Evolutionary conservation across 1,140 invertebrate genomes (phyloP), one percentile per base, ranked within the genome.

Genomic region (Anastatus disparis): DNA sequence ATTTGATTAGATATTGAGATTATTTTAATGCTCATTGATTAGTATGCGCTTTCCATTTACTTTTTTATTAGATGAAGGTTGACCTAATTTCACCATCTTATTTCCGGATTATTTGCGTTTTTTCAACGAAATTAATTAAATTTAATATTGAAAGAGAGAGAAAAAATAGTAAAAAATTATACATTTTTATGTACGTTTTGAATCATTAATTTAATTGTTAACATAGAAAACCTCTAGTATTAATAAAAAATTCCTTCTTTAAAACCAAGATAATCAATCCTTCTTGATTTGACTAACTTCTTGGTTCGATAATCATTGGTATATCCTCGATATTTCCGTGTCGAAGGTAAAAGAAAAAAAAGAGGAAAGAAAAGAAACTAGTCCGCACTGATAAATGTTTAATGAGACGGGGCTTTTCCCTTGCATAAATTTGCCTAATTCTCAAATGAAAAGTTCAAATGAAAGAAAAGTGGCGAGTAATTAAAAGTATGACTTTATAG

Each of bases 351-450:
- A 24, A 31, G 27, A 31, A 26, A 2, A 12, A n/a, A 13, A 27
- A 2, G 6, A 22, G 35, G 20, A 27, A 17, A 10, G 24, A 27
- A 13, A 20, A 20, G 7, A 42, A 1, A 10, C 10, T 4, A n/a
- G n/a, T n/a, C n/a, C n/a, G n/a, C n/a, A n/a, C 59, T 65, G 69
- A 71, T 65, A 71, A 71, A 71, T 71, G 44, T 71, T 71, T 71
- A 50, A 71, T 65, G 69, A 71, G 27, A 40, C 20, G 29, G n/a
- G n/a, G n/a, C n/a, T n/a, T n/a, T n/a, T n/a, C n/a, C 22, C 61
- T 31, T 65, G 69, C 61, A 71, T 71, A 65, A 65, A 71, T 71
- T 71, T 64, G 9, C 59, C 61, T 71, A 71, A 71, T 71, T 58
- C 44, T 46, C 27, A 55, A 53, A 71, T 71, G 61, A 44, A 46